Evolutionary conservation across 2,888 invertebrate species (phyloP).

Genomic region (Andricus quercusramuli): DNA sequence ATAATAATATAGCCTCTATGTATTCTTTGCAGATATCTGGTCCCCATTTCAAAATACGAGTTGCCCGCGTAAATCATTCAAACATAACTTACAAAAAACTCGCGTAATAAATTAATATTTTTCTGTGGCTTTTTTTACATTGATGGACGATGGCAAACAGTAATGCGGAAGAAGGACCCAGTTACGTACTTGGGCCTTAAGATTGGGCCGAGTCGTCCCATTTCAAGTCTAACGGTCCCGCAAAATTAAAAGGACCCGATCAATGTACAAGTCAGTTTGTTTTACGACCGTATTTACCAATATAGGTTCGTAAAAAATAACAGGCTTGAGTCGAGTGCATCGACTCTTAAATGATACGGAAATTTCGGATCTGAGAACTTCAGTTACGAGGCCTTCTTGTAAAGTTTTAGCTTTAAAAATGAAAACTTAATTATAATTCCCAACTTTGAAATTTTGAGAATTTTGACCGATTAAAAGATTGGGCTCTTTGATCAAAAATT

Average conservation of each 20-base stretch:
- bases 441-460: no score
- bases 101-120: no score
- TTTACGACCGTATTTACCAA: not conserved
- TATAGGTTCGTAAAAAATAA: constrained; percentile 19
- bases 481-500: no score
- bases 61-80: no score
- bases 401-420: no score
- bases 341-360: constrained; percentile 8
- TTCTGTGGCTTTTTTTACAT: not conserved
- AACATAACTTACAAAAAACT: no score
- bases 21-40: no score
- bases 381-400: not conserved
- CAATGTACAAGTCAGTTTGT: constrained; percentile 3
- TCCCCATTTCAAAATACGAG: no score
- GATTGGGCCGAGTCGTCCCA: not conserved
- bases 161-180: constrained; percentile 26
- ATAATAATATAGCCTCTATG: no score
- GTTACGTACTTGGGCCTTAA: not conserved
- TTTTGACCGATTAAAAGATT: no score
- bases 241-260: constrained; percentile 33
- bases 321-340: constrained; percentile 31
- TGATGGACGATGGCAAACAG: constrained; percentile 3
- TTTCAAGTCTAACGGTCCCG: constrained; percentile 19
- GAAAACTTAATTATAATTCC: no score
- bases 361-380: not conserved